These are phyloP conservation scores for Blastobasis adustella DNA, from an alignment of 2,888 invertebrate species.

Conservation along the genomic window DNA sequence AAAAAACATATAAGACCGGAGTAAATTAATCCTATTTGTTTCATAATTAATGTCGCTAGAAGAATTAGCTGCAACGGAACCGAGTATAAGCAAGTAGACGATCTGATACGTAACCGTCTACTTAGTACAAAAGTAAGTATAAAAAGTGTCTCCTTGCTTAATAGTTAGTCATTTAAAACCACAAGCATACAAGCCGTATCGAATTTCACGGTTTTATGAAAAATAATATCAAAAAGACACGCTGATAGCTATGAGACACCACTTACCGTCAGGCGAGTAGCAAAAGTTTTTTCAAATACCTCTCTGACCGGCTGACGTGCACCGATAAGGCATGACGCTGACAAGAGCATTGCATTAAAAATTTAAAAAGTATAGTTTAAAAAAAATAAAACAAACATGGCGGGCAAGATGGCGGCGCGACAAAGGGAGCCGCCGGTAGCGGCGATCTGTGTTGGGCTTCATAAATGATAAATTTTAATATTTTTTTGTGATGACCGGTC, in stretches of 20 bases:
- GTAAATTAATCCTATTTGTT: no score
- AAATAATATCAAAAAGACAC: neutral
- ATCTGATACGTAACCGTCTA: no score
- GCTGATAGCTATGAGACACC: neutral
- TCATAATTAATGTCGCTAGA: no score
- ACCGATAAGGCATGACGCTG: constrained; percentile 53
- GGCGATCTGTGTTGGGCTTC: constrained; percentile 54
- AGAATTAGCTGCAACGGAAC: no score
- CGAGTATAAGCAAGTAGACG: no score
- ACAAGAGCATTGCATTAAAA: constrained; percentile 65
- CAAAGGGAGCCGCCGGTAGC: constrained; percentile 69
- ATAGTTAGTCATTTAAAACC: no score
- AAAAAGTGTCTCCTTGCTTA: no score
- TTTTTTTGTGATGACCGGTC: constrained; percentile 55
- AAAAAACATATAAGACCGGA: no score
- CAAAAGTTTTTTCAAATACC: constrained; percentile 35
- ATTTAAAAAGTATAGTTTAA: constrained; percentile 15
- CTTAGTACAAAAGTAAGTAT: no score
- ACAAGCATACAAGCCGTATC: no score
- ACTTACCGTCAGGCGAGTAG: constrained; percentile 20
- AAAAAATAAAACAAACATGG: constrained; percentile 64
- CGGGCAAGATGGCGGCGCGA: constrained; percentile 57
- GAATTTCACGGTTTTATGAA: no score
- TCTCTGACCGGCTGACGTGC: constrained; percentile 24
- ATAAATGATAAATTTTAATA: constrained; percentile 72